Base-by-base conservation (phyloP, 2,113 vertebrate species). In the Atrichornis clamosus region DNA sequence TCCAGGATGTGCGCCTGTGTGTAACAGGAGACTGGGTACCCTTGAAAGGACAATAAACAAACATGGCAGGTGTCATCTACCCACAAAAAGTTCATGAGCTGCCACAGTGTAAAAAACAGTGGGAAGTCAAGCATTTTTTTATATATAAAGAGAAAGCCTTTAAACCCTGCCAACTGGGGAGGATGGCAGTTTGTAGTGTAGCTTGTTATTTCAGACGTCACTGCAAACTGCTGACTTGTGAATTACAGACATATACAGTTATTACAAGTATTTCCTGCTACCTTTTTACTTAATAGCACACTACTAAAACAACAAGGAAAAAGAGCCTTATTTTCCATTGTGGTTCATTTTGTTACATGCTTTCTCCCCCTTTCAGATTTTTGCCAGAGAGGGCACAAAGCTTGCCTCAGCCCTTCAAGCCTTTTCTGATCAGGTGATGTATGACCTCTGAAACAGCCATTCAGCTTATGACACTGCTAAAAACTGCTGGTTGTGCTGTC, bases 301-400 rank as follows among this genome's bases (percentile, higher is more conserved):
- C 6, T 13, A 9, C 20, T 84, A 58, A 64, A 75, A 63, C 14
- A 86, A 19, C 23, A 32, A 35, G 28, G 11, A 4, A 28, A 82
- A 73, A 73, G 15, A 65, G 52, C 13, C 19, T 86, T 1, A 44
- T 58, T 24, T 85, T 85, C n/a, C 22, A 4, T 30, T 56, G 37
- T 53, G 33, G 8, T 76, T 86, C 17, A 75, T 59, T 84, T 89
- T 96, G 23, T 62, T 87, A 17, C 16, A 20, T 90, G 37, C n/a
- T 60, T 83, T 96, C 73, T 84, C 37, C 8, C 33, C 7, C 18
- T 70, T 59, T 64, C 91, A 99, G 99, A 98, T 99, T 96, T 98
- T 99, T 93, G 99, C 99, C 86, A 97, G 98, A 89, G 99, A 99
- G 83, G 98, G 99, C 47, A 98, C 99, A 94, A 99, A 99, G 93